phyloP scores from a whole-genome alignment of 1,140 invertebrate species.

The Papilio polyxenes region DNA sequence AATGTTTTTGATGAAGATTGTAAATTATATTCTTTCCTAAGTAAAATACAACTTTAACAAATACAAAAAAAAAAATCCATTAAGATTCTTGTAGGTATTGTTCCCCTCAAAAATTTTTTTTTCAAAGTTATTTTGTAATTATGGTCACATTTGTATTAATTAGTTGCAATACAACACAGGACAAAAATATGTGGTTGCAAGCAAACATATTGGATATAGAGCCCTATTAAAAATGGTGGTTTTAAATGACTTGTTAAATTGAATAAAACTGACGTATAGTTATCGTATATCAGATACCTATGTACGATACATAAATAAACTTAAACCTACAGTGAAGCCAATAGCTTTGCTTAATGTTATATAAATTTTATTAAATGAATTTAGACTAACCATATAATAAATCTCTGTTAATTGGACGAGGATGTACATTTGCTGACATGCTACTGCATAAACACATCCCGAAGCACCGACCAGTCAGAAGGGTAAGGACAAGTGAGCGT shows the following conservation, averaged over 20 bases:
- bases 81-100: background rate
- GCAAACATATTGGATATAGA: too few species aligned
- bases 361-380: background rate
- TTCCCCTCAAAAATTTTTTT: background rate
- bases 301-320: too few species aligned
- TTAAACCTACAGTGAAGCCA: too few species aligned
- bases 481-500: slow-evolving; percentile 24
- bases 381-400: background rate
- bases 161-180: too few species aligned
- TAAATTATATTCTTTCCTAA: background rate
- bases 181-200: too few species aligned
- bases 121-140: background rate
- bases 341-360: background rate
- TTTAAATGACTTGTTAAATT: background rate
- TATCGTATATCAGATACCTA: too few species aligned
- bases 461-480: background rate
- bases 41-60: too few species aligned
- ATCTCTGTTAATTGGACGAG: background rate
- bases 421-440: background rate
- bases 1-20: background rate
- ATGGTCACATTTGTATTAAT: too few species aligned
- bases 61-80: background rate
- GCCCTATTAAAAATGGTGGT: background rate
- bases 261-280: too few species aligned
- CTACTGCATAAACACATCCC: background rate